Evolutionary conservation across 2,888 invertebrate genomes (phyloP).

Genomic region (Amphipoea lucens): DNA sequence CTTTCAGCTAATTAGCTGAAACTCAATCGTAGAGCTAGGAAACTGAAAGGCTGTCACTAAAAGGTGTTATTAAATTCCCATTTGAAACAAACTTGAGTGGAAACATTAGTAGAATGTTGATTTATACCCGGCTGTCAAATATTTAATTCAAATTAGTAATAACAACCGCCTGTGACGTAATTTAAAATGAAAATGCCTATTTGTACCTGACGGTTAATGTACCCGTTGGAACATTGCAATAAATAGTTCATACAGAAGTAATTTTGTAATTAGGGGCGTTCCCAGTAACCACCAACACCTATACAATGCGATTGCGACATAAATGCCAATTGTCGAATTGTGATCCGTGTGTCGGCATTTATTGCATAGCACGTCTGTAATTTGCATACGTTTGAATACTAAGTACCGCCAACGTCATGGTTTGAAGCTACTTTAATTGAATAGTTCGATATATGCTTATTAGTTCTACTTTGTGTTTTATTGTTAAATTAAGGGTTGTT

Average conservation of each 20-base stretch:
- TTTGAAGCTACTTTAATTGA: constrained; percentile 88
- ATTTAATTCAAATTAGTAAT: constrained; percentile 59
- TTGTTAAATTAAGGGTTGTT: constrained; percentile 62
- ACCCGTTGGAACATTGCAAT: constrained; percentile 38
- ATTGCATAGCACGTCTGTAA: constrained; percentile 90
- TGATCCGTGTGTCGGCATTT: constrained; percentile 89
- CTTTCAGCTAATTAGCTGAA: neutral
- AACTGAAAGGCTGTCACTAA: constrained; percentile 38
- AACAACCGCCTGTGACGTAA: constrained; percentile 52
- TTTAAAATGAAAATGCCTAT: constrained; percentile 60
- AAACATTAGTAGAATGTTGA: constrained; percentile 61
- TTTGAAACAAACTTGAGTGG: constrained; percentile 43
- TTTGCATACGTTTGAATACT: constrained; percentile 91
- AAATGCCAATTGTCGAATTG: constrained; percentile 90
- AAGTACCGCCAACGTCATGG: constrained; percentile 86
- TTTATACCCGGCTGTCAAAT: constrained; percentile 57
- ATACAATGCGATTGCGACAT: constrained; percentile 83
- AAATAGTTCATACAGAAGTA: constrained; percentile 59
- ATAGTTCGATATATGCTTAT: constrained; percentile 88
- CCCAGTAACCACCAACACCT: constrained; percentile 63
- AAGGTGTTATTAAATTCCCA: constrained; percentile 61
- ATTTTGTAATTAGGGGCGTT: constrained; percentile 59
- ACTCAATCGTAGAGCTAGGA: constrained; percentile 26
- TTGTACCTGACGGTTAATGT: constrained; percentile 46
- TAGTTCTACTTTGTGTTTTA: constrained; percentile 79